Conservation (phyloP, 2,113 vertebrate species). For the Lasiurus cinereus region DNA sequence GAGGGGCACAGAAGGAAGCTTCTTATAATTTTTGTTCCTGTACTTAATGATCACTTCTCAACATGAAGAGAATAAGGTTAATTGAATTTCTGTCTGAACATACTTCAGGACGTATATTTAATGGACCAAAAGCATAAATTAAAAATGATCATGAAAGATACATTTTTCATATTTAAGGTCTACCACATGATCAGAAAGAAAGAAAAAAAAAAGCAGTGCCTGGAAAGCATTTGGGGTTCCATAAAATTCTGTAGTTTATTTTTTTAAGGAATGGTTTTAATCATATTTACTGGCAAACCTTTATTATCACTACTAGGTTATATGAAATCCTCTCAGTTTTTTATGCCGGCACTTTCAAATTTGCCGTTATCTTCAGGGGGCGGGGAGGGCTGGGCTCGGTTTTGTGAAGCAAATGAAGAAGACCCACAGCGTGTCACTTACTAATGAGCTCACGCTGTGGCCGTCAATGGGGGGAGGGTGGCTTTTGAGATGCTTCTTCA, state of each 20-base stretch:
- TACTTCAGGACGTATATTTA: conserved; percentile 55
- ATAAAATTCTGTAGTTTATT: conserved; percentile 13
- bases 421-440: neutral
- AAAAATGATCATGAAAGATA: neutral
- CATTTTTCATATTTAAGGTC: neutral
- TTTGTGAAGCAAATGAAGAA: neutral
- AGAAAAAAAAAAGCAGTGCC: neutral
- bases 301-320: conserved; percentile 1
- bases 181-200: neutral
- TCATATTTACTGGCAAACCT: neutral
- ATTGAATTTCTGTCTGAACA: conserved; percentile 17
- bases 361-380: neutral
- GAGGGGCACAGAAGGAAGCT: neutral
- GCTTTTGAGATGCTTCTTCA: conserved; percentile 20
- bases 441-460: neutral
- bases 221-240: conserved; percentile 21
- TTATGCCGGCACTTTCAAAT: conserved; percentile 11
- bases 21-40: neutral
- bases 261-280: conserved; percentile 50
- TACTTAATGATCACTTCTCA: neutral
- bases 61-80: conserved; percentile 40
- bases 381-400: neutral
- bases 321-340: conserved; percentile 11
- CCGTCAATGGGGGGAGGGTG: neutral
- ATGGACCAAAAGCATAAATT: conserved; percentile 45